Evolutionary conservation across 2,113 vertebrate species (phyloP), one percentile per base, ranked within the genome.

Genomic region (Corythaeola cristata): DNA sequence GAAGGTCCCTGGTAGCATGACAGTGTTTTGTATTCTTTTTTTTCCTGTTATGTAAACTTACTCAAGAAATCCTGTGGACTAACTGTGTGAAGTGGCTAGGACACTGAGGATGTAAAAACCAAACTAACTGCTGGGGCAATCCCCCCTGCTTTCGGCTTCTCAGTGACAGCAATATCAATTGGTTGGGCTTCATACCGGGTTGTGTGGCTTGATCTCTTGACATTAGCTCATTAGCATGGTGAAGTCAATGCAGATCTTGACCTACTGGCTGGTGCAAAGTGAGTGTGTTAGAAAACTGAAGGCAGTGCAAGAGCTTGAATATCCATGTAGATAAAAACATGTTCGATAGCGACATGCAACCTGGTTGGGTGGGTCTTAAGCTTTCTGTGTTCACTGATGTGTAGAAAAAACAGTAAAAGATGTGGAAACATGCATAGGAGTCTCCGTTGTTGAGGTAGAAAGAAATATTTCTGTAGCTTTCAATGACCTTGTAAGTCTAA

Each of bases 401-500:
- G 37, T 35, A 76, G 55, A 67, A 62, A 76, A 91, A 71, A 22
- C 3, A 17, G 60, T 85, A 79, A 58, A 93, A 89, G 35, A 21
- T 49, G 53, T 83, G 63, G 44, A 93, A 89, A 66, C 3, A 2
- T 32, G 44, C 21, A 35, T 8, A 71, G 77, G 50, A 82, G 45
- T 62, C 18, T 64, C 60, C 35, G 53, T 69, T 82, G 50, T 9
- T 69, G 77, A 90, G 52, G 35, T 28, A 78, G 59, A 84, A 78
- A 59, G 32, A 68, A 89, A 24, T 59, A 67, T 50, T 92, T 83
- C 53, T 93, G 49, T 82, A 73, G 69, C 59, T 95, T 82, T 88
- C 81, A 82, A 11, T 89, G 91, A 95, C 81, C 93, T 94, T 93
- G 62, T 58, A 58, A 91, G 69, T 89, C 17, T 66, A 88, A 59